Conservation (phyloP, 1,140 invertebrate species). For the Teleopsis dalmanni region DNA sequence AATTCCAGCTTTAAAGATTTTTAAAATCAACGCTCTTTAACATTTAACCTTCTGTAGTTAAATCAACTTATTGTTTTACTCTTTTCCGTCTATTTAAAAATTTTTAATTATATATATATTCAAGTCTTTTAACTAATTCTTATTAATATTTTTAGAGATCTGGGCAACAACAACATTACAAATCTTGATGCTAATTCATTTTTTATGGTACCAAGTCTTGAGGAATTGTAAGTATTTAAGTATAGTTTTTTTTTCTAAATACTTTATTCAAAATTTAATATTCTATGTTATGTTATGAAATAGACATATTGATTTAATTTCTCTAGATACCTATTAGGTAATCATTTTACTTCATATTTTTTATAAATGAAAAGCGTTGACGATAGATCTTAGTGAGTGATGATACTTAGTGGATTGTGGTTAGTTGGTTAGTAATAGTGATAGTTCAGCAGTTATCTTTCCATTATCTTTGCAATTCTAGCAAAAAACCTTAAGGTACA, state of each 20-base stretch:
- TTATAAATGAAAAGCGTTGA: too few species aligned
- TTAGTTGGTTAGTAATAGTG: too few species aligned
- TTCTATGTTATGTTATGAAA: too few species aligned
- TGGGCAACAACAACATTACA: slow-evolving; percentile 48
- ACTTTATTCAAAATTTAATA: too few species aligned
- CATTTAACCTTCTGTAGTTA: background rate
- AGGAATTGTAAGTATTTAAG: slow-evolving; percentile 48
- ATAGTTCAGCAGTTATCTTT: too few species aligned
- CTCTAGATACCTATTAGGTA: too few species aligned
- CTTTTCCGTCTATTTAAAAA: background rate
- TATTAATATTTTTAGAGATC: slow-evolving; percentile 24
- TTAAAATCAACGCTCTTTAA: background rate
- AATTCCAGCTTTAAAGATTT: background rate
- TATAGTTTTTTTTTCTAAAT: slow-evolving; percentile 1
- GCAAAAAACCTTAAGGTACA: too few species aligned
- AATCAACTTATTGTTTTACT: background rate
- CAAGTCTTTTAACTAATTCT: background rate
- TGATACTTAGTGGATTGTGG: too few species aligned
- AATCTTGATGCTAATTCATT: slow-evolving; percentile 45
- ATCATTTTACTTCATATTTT: too few species aligned
- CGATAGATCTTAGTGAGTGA: too few species aligned
- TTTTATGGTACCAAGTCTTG: slow-evolving; percentile 42
- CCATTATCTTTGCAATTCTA: too few species aligned
- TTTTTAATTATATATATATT: background rate
- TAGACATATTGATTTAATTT: too few species aligned